A percentile compares a stretch with the other conserved stretches of the same genome.
Evolutionary conservation across 2,113 vertebrate species (phyloP).

Genomic region (Bujurquina vittata): DNA sequence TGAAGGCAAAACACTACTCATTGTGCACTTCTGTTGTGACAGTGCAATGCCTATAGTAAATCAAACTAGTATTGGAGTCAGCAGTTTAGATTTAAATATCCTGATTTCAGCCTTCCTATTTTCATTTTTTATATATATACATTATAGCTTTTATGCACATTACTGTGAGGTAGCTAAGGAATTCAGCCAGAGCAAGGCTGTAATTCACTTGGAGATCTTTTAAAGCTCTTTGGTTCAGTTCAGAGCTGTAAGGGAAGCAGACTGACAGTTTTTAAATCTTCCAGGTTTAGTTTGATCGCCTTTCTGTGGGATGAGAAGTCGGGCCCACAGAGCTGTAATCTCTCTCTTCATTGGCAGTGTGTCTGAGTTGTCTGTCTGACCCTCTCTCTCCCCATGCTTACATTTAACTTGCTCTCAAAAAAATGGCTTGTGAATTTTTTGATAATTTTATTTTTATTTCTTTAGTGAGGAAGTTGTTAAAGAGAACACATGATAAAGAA

Average conservation of each 20-base stretch:
- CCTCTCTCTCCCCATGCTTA: background rate
- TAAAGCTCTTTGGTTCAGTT: slow-evolving; percentile 10
- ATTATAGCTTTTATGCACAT: background rate
- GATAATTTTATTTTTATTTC: background rate
- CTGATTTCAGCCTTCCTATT: background rate
- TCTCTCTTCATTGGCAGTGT: background rate
- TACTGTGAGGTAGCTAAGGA: background rate
- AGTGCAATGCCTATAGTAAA: background rate
- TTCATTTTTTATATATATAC: background rate
- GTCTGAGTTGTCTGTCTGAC: slow-evolving; percentile 14
- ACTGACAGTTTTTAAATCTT: slow-evolving; percentile 23
- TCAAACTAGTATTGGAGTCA: background rate
- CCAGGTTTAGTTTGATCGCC: slow-evolving; percentile 12
- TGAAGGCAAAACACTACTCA: background rate
- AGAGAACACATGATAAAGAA: background rate
- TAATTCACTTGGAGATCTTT: slow-evolving; percentile 20
- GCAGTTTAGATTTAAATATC: background rate
- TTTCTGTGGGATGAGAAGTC: slow-evolving; percentile 12
- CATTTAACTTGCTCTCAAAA: background rate
- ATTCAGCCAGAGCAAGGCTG: background rate
- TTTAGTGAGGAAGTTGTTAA: background rate
- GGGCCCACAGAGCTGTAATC: slow-evolving; percentile 19
- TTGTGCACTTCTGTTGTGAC: background rate
- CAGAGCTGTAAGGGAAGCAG: slow-evolving; percentile 20
- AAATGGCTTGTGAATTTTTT: background rate